A percentile compares a stretch with the other conserved stretches of the same genome.
phyloP scores from a whole-genome alignment of 2,888 invertebrate genomes.

The Sisyra nigra region DNA sequence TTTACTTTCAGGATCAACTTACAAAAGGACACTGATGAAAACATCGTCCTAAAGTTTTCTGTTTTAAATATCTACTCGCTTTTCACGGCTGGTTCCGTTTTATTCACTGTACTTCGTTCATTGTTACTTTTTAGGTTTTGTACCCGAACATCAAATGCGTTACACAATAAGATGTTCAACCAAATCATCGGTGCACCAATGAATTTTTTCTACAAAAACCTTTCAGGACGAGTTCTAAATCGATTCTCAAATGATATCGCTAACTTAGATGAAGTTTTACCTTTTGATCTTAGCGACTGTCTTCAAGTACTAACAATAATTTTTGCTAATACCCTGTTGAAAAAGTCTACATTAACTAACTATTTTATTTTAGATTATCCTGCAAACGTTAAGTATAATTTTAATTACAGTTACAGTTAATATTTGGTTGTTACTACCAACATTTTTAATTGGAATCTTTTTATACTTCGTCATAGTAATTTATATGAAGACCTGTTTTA shows the following conservation, averaged over 20 bases:
- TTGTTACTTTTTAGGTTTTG: constrained; percentile 36
- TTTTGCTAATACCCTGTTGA: constrained; percentile 66
- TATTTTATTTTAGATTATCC: constrained; percentile 62
- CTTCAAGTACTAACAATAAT: constrained; percentile 41
- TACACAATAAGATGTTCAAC: constrained; percentile 41
- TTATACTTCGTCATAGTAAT: constrained; percentile 49
- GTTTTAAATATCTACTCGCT: constrained; percentile 79
- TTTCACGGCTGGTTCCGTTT: constrained; percentile 65
- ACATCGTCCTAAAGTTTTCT: constrained; percentile 12
- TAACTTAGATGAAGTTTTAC: constrained; percentile 47
- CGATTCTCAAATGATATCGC: constrained; percentile 64
- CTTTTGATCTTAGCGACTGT: constrained; percentile 37
- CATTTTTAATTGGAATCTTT: constrained; percentile 59
- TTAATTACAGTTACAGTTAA: constrained; percentile 80
- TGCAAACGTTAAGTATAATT: constrained; percentile 59
- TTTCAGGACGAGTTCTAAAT: constrained; percentile 55
- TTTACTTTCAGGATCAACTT: constrained; percentile 22
- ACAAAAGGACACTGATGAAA: constrained; percentile 14
- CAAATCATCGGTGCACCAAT: constrained; percentile 51
- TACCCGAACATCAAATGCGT: constrained; percentile 43
- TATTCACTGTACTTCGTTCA: constrained; percentile 32
- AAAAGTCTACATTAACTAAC: constrained; percentile 76
- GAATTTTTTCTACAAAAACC: constrained; percentile 65
- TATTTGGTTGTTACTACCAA: constrained; percentile 86
- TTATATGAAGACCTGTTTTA: constrained; percentile 58